Evolutionary conservation across 2,888 invertebrate genomes (phyloP).

Genomic region (Strigamia maritima): DNA sequence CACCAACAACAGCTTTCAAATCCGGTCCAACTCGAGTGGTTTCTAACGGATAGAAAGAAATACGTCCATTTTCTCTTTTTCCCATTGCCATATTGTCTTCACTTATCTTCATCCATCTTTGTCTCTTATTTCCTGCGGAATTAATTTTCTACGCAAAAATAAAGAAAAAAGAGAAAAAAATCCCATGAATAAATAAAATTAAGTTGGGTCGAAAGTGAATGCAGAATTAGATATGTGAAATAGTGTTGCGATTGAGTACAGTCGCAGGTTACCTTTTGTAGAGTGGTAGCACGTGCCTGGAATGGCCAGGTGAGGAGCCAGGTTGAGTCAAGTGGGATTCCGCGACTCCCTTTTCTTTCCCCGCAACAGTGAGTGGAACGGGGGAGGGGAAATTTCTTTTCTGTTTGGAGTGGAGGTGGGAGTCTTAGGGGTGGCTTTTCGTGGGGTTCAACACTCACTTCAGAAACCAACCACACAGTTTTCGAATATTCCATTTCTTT

Average conservation of each 20-base stretch:
- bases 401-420: constrained; percentile 31
- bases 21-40: constrained; percentile 32
- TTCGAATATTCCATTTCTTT: not conserved
- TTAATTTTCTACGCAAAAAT: not conserved
- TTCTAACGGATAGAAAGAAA: constrained; percentile 12
- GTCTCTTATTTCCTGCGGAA: not conserved
- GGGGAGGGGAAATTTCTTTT: constrained; percentile 34
- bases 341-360: constrained; percentile 31
- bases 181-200: not conserved
- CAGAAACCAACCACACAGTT: not conserved
- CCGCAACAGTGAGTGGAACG: constrained; percentile 24
- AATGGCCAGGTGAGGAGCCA: constrained; percentile 34
- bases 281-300: constrained; percentile 34
- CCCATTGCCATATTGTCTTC: not conserved
- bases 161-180: not conserved
- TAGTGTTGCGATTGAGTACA: not conserved
- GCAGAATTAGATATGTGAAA: not conserved
- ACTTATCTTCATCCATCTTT: not conserved
- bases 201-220: not conserved
- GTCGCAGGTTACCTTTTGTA: constrained; percentile 30
- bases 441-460: constrained; percentile 12
- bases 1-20: constrained; percentile 30
- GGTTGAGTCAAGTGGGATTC: constrained; percentile 34
- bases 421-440: constrained; percentile 11
- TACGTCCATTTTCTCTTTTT: not conserved